Evolutionary conservation across 2,888 invertebrate species (phyloP), one percentile per base, ranked within the genome.

Genomic region (Caenorhabditis becei): DNA sequence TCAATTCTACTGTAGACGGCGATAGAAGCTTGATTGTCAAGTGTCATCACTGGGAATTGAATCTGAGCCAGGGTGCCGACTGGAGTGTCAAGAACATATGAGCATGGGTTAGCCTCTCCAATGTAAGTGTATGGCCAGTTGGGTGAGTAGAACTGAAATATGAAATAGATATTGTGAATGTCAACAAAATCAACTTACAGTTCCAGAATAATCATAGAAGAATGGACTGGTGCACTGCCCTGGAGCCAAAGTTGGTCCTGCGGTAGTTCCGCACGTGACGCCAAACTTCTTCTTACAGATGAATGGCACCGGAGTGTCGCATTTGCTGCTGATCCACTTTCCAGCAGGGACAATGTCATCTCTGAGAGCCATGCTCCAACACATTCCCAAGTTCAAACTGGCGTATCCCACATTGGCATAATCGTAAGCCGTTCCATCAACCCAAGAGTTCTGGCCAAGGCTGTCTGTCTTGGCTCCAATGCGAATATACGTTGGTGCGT

Each of bases 241-340:
- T 11, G 75, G 70, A 3, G 62, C 37, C 18, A 44, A 24, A 37
- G 81, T 71, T 18, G 77, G 81, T 20, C 69, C 62, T 16, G 67
- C 41, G 1, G 75, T 80, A 8, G 70, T 75, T 20, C 53, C 51
- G 56, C 78, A 74, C 10, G 41, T 41, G 14, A 14, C 14, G 7
- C 72, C 79, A n/a, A 56, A 44, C 44, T 37, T 35, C 56, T 67
- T 53, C 20, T 77, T 77, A 20, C 81, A 81, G 11, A 81, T 62
- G 24, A 77, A 81, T 26, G 70, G 77, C 7, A 81, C 28, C 10
- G 59, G 14, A 8, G 70, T 81, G 49, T 81, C 77, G 62, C 81
- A 81, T 26, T 77, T 53, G 18, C 77, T 77, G 47, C 71, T 81
- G 20, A 72, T 77, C 81, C 81, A 81, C 61, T 81, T 69, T 44